Evolutionary conservation across 1,140 invertebrate genomes (phyloP).

Genomic region (Magallana angulata): DNA sequence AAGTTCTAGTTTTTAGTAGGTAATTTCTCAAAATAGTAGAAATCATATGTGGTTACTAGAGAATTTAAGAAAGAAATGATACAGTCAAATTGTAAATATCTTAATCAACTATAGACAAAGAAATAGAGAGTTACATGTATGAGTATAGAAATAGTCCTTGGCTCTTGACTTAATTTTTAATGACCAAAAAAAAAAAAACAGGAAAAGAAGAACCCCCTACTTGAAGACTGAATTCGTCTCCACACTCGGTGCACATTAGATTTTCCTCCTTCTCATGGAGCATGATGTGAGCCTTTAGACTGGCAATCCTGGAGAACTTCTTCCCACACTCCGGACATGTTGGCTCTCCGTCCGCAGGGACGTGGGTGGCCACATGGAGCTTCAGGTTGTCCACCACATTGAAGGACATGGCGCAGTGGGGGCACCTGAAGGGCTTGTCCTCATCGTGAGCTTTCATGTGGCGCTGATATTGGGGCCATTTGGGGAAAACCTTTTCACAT

Average conservation of each 20-base stretch:
- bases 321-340: conserved; percentile 85
- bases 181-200: no score
- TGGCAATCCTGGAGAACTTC: conserved; percentile 85
- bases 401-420: conserved; percentile 83
- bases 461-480: conserved; percentile 81
- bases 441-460: conserved; percentile 83
- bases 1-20: neutral
- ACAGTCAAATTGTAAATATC: no score
- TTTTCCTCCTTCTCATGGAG: conserved; percentile 86
- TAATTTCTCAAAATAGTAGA: neutral
- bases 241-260: conserved; percentile 85
- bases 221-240: conserved; percentile 85
- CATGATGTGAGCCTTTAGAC: conserved; percentile 86
- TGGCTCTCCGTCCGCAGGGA: conserved; percentile 72
- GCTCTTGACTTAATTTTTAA: no score
- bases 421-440: conserved; percentile 84
- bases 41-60: no score
- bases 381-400: conserved; percentile 84
- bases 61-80: no score
- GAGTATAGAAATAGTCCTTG: no score
- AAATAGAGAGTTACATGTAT: no score
- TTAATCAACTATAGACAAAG: no score
- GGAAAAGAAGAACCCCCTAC: conserved; percentile 74
- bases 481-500: conserved; percentile 82
- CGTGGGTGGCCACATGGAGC: conserved; percentile 84